Conservation (phyloP, 2,888 invertebrate genomes). For the Chrysolina americana region DNA sequence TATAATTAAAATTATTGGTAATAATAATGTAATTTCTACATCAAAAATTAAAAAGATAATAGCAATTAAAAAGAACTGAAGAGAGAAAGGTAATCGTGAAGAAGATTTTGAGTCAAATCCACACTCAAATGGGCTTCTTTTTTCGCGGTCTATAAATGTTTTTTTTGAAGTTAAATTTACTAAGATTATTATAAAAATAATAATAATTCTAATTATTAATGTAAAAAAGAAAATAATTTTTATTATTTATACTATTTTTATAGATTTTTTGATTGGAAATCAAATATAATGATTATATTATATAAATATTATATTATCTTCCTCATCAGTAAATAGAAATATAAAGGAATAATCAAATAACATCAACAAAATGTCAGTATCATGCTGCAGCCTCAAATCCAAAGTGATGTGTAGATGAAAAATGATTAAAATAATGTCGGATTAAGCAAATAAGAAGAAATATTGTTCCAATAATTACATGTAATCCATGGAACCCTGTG, state of each 20-base stretch:
- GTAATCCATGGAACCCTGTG: slow-evolving; percentile 83
- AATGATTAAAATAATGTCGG: slow-evolving; percentile 71
- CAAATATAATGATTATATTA: slow-evolving; percentile 81
- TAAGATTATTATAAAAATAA: slow-evolving; percentile 69
- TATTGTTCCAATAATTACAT: slow-evolving; percentile 77
- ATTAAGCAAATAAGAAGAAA: slow-evolving; percentile 72
- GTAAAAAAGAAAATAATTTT: slow-evolving; percentile 63
- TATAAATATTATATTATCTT: slow-evolving; percentile 77
- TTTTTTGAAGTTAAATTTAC: slow-evolving; percentile 73
- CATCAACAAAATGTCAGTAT: slow-evolving; percentile 78
- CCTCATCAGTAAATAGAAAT: slow-evolving; percentile 78
- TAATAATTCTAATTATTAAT: slow-evolving; percentile 69
- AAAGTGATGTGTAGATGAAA: slow-evolving; percentile 74
- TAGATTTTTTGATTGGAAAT: slow-evolving; percentile 81
- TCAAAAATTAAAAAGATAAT: slow-evolving; percentile 83
- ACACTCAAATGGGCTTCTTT: slow-evolving; percentile 77
- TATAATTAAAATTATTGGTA: slow-evolving; percentile 73
- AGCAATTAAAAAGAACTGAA: slow-evolving; percentile 78
- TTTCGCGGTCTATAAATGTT: slow-evolving; percentile 75
- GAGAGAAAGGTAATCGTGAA: slow-evolving; percentile 73
- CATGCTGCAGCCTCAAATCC: slow-evolving; percentile 75
- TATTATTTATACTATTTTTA: slow-evolving; percentile 75
- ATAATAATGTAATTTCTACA: slow-evolving; percentile 78
- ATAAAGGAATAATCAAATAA: slow-evolving; percentile 73
- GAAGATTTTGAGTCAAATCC: slow-evolving; percentile 74